Conservation (phyloP, 2,888 invertebrate genomes). For the Carpatolechia fugitivella region DNA sequence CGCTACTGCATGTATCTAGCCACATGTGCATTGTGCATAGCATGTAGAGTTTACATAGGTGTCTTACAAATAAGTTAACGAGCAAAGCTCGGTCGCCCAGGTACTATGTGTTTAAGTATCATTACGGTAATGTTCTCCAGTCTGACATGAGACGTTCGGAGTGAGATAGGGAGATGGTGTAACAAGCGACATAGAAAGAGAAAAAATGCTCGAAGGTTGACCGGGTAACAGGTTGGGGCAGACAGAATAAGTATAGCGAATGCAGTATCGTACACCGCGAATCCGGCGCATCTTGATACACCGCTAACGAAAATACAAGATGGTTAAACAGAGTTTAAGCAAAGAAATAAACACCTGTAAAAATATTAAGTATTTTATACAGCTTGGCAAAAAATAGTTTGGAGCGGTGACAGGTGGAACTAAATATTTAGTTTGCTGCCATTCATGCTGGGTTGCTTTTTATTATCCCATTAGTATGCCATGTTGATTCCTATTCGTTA, state of each 20-base stretch:
- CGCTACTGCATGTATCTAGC: too few relatives aligned
- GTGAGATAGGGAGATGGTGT: conserved; percentile 37
- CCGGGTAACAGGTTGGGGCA: conserved; percentile 75
- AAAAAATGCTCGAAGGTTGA: conserved; percentile 58
- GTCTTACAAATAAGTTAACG: too few relatives aligned
- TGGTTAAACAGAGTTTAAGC: neutral
- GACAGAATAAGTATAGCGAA: conserved; percentile 70
- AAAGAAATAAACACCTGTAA: too few relatives aligned
- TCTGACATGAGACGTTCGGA: conserved; percentile 65
- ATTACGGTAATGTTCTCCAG: conserved; percentile 72
- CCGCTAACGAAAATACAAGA: conserved; percentile 31
- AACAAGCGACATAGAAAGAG: conserved; percentile 38
- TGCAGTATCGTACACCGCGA: conserved; percentile 61
- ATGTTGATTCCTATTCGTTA: too few relatives aligned
- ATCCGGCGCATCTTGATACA: conserved; percentile 54
- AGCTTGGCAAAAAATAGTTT: too few relatives aligned
- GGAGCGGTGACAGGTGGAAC: too few relatives aligned
- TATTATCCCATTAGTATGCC: too few relatives aligned
- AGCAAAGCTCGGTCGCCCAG: too few relatives aligned
- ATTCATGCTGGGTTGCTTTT: too few relatives aligned
- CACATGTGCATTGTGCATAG: neutral
- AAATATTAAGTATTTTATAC: too few relatives aligned
- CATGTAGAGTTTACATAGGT: too few relatives aligned
- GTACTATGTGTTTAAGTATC: conserved; percentile 78
- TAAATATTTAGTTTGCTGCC: too few relatives aligned